phyloP scores from a whole-genome alignment of 1,140 invertebrate genomes.

The Trinorchestia longiramus region DNA sequence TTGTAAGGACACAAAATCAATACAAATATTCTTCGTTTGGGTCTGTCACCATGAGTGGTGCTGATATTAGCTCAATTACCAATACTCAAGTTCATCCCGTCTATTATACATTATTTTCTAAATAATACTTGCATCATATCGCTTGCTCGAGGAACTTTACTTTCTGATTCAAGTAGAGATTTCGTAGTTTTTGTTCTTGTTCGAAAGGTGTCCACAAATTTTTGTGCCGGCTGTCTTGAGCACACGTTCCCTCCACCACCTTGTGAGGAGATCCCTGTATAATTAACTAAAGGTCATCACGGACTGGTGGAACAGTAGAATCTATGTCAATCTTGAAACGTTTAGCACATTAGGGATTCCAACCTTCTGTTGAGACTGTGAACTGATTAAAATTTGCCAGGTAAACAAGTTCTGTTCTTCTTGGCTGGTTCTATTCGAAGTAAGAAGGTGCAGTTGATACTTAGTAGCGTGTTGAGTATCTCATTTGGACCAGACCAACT shows the following conservation, averaged over 20 bases:
- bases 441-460: not conserved
- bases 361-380: not conserved
- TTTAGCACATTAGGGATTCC: not conserved
- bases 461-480: too few relatives aligned
- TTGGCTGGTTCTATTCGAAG: not conserved
- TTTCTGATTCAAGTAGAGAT: too few relatives aligned
- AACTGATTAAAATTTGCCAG: not conserved
- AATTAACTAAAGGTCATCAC: not conserved
- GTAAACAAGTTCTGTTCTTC: conserved; percentile 13
- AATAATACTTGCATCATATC: too few relatives aligned
- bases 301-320: not conserved
- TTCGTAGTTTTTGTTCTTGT: not conserved
- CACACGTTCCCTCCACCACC: not conserved
- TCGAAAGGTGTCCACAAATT: not conserved
- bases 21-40: too few relatives aligned
- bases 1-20: too few relatives aligned
- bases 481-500: too few relatives aligned
- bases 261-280: not conserved
- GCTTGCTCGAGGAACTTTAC: too few relatives aligned
- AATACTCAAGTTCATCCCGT: too few relatives aligned
- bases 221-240: not conserved
- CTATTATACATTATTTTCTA: too few relatives aligned
- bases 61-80: too few relatives aligned
- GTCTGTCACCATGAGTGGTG: too few relatives aligned
- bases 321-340: not conserved